phyloP scores from a whole-genome alignment of 2,113 vertebrate species.

The Agapornis roseicollis region DNA sequence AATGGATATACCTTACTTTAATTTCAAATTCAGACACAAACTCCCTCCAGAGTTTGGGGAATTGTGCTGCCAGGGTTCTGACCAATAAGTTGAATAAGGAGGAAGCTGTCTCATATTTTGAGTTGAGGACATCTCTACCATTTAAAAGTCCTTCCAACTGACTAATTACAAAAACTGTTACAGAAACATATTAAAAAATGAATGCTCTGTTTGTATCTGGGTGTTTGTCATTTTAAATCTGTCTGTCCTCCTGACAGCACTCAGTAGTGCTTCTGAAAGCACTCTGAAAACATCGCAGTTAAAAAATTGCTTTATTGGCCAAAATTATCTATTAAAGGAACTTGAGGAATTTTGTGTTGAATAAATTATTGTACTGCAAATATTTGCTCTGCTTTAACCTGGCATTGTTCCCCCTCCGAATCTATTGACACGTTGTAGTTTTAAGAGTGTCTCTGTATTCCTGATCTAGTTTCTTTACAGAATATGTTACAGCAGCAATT shows the following conservation, averaged over 20 bases:
- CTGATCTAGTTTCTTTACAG: background rate
- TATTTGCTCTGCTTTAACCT: background rate
- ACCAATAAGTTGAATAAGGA: background rate
- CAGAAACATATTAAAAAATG: background rate
- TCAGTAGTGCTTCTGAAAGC: background rate
- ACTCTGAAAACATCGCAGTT: background rate
- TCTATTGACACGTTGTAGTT: background rate
- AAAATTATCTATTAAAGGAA: background rate
- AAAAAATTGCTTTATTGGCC: background rate
- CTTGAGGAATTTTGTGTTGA: background rate
- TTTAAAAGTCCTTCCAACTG: background rate
- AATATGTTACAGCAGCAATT: background rate
- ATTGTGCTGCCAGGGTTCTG: background rate
- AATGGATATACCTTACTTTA: background rate
- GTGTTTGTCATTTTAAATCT: background rate
- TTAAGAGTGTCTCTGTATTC: background rate
- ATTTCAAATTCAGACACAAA: background rate
- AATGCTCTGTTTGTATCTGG: background rate
- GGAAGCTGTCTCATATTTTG: background rate
- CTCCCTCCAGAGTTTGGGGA: background rate
- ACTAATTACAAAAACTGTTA: background rate
- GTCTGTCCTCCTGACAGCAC: background rate
- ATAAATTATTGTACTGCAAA: conserved; percentile 3
- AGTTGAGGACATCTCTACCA: background rate
- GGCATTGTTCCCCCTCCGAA: background rate